These are phyloP conservation scores for Laterallus jamaicensis DNA, from an alignment of 2,113 vertebrate genomes.

Conservation along the genomic window DNA sequence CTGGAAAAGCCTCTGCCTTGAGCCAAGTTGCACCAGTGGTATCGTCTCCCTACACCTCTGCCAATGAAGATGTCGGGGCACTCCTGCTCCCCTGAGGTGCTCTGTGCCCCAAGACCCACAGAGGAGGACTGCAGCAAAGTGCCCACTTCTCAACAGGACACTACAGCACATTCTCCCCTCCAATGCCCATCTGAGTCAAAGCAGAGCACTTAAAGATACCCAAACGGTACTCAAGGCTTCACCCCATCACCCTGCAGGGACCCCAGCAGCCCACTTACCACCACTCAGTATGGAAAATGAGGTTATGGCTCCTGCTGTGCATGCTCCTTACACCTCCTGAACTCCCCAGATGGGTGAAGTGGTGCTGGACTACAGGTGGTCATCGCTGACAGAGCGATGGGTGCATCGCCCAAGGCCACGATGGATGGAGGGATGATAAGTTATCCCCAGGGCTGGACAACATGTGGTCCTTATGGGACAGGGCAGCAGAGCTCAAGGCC, in stretches of 20 bases:
- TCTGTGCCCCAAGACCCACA: background rate
- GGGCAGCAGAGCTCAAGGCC: background rate
- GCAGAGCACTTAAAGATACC: background rate
- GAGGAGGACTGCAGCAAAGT: background rate
- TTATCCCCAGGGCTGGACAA: background rate
- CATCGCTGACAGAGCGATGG: background rate
- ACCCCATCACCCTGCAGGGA: background rate
- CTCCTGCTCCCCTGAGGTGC: too few relatives aligned
- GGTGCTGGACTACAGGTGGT: background rate
- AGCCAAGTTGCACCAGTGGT: background rate
- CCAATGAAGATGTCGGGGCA: background rate
- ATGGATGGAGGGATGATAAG: too few relatives aligned
- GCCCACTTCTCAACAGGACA: rapidly evolving
- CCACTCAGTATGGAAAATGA: background rate
- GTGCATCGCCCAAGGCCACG: rapidly evolving
- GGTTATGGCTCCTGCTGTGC: background rate
- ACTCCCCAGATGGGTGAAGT: background rate
- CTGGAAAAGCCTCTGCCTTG: background rate
- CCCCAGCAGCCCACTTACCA: background rate
- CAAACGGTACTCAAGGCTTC: background rate
- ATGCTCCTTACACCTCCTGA: too few relatives aligned
- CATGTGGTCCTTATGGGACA: rapidly evolving
- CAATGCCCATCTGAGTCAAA: rapidly evolving
- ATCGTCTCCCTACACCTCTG: background rate
- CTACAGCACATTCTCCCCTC: background rate